Base-by-base conservation (phyloP, 2,113 vertebrate genomes). In the Anser brachyrhynchus region DNA sequence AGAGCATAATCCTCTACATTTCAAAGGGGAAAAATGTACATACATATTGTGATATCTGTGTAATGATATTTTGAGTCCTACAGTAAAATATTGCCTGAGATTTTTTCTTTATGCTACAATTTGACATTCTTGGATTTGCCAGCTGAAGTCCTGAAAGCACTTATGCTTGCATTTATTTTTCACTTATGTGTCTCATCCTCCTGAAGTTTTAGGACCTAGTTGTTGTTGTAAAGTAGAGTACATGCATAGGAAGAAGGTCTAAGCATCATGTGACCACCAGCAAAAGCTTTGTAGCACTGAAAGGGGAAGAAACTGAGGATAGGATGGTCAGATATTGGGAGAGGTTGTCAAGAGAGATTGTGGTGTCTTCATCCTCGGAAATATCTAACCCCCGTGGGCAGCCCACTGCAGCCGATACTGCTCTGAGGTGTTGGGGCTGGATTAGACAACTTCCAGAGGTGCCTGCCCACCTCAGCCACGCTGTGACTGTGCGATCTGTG, bases 401-500 rank as follows among this genome's bases (percentile, higher is more conserved):
- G 41, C 33, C 13, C 82, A 20, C 37, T 54, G 54, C n/a, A 72
- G 35, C 61, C 54, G 14, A 18, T 49, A 22, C 57, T 76, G 35
- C 54, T 78, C 49, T 52, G 85, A 57, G 37, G 44, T 0, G 0
- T 18, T 21, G n/a, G 19, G 11, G 6, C 8, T 49, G 89, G 44
- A 37, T 70, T 23, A 17, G 51, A 46, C 0, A 3, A 54, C n/a
- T n/a, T 74, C 46, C 31, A 79, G 44, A 76, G 58, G 19, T 49
- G 29, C 20, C 41, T 61, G 21, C 21, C 64, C 29, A 44, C 28
- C 41, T 44, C 35, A 39, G 37, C 35, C 12, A 11, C 51, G 61
- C 14, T 10, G 37, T 65, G 84, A 37, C 1, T 16, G 7, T 39
- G 37, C 65, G 58, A 58, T 46, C 46, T 69, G 52, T 0, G 0